Base-by-base conservation (phyloP, 2,888 invertebrate genomes). In the Tetramorium bicarinatum region DNA sequence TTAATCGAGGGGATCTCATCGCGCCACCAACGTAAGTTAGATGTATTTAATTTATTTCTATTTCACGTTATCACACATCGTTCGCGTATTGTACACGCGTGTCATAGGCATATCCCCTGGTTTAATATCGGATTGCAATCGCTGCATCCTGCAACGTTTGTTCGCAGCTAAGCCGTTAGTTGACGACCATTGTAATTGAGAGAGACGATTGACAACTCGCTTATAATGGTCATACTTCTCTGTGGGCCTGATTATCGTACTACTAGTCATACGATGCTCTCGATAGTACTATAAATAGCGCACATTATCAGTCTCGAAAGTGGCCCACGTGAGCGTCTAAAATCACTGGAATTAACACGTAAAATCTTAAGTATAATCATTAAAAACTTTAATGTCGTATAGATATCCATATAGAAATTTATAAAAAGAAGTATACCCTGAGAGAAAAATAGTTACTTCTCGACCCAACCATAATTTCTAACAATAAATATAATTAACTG, bases 91-190 rank as follows among this genome's bases (percentile, higher is more conserved):
- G 25, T 52, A 56, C 72, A 21, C 21, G 44, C 72, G 41, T 47
- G 44, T 41, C 76, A 25, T 18, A 47, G n/a, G 8, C 18, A 38
- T 56, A 72, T 79, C 79, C 9, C 38, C 44, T 11, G n/a, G 41
- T 71, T 71, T 79, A 47, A 79, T 72, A 74, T 79, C 74, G 56
- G 56, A 79, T 79, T 56, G 79, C 79, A 21, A 56, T 79, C 54
- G 54, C 44, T 29, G 77, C n/a, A 54, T 77, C 44, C 54, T 56
- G 29, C 41, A 47, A 38, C 38, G 44, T 44, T 56, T 74, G 18
- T 72, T 79, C 13, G 29, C 34, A 34, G 54, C 34, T 72, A 34
- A 47, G 52, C 21, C 34, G 41, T 15, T 34, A 34, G 44, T 44
- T 15, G 34, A 62, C 25, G 25, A 15, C 56, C 29, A 74, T 79